Base-by-base conservation (phyloP, 1,140 invertebrate species). In the Aporrectodea caliginosa region DNA sequence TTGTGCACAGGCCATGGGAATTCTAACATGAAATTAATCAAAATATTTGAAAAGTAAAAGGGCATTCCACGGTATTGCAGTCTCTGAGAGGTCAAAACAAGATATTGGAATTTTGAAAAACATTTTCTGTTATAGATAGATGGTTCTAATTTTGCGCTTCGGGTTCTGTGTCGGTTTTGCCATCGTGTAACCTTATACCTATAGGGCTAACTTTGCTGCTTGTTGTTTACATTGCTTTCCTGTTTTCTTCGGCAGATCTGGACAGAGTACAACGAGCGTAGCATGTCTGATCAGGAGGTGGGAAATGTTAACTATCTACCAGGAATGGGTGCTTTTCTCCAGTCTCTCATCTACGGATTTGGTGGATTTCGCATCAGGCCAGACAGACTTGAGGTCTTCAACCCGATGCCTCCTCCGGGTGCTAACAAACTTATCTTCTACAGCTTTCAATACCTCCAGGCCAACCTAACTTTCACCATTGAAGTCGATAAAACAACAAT, bases 301-400 rank as follows among this genome's bases (percentile, higher is more conserved):
- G 80, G 80, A 22, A n/a, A 68, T 0, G 77, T 78, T n/a, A 81
- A 81, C 71, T 81, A 73, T 31, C 80, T 81, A 0, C 80, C 80
- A 29, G 80, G 80, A 68, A 81, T 81, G 80, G 80, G 76, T 6
- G 80, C 22, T 31, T 81, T 78, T 43, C 58, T 81, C 12, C 80
- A 81, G 58, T 81, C 80, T 31, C 35, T 81, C 16, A 78, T 81
- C 34, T 81, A 78, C 72, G 80, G 80, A 33, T 81, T 81, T 70
- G 80, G 31, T 74, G 80, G 80, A 6, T 34, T 81, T 22, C 80
- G 80, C 14, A 78, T 81, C 29, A 32, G 75, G 35, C 80, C 80
- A 16, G 69, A 81, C 68, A 78, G 33, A 43, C 31, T 81, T 27
- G 80, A 81, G 68, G 79, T 81, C 33, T 43, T 58, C 72, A 58